A percentile compares a stretch with the other conserved stretches of the same genome.
Evolutionary conservation across 30 jellyfish, hydroid and myxozoan species (phyloP).

Genomic region (Rhopilema esculentum): DNA sequence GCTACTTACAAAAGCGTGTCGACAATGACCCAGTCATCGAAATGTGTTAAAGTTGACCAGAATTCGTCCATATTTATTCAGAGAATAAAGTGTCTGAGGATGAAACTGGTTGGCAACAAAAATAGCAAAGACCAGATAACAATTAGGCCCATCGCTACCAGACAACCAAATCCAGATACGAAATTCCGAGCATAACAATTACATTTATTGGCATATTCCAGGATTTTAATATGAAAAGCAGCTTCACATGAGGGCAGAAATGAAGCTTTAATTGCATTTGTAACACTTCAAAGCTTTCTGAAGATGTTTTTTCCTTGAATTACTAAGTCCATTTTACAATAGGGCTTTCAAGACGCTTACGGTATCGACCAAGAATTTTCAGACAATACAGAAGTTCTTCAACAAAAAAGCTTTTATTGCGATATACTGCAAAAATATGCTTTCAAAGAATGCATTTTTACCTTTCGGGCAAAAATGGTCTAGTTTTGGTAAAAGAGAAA

Average conservation of each 20-base stretch:
- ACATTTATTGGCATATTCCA: neutral
- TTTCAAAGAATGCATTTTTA: no score
- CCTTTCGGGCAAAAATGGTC: no score
- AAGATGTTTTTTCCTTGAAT: neutral
- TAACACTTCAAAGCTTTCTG: neutral
- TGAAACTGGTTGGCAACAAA: neutral
- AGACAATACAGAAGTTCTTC: no score
- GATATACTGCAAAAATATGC: no score
- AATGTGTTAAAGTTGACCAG: neutral
- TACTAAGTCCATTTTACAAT: neutral
- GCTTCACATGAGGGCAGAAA: neutral
- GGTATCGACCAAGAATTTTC: neutral
- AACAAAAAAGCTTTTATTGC: no score
- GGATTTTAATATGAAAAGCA: neutral
- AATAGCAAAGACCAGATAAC: neutral
- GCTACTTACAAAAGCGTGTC: no score
- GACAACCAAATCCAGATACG: neutral
- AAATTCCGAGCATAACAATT: constrained; percentile 3
- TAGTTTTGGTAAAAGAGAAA: no score
- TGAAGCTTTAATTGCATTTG: neutral
- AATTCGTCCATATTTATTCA: neutral
- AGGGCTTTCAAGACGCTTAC: neutral
- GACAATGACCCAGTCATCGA: neutral
- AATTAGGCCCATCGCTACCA: constrained; percentile 10
- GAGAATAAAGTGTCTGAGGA: neutral